Percentiles rank a stretch among this genome's conserved stretches.
These are phyloP conservation scores for Chloroceryle aenea DNA, from an alignment of 2,113 vertebrate genomes.

Conservation along the genomic window DNA sequence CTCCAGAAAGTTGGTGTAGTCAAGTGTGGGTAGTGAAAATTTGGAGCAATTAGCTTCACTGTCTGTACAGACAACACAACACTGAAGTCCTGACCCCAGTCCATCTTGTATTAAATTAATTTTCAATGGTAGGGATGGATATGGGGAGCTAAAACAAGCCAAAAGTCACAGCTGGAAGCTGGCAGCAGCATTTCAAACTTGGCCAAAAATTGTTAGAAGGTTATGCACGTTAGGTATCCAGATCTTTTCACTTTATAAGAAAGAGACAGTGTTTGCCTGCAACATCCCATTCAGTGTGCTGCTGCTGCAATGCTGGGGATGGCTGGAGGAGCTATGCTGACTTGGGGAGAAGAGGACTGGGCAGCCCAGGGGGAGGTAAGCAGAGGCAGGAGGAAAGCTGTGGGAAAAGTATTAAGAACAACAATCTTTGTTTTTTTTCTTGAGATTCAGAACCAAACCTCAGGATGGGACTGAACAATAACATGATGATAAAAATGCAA, in stretches of 20 bases:
- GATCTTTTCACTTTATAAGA: background rate
- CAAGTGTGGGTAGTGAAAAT: background rate
- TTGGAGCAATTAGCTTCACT: background rate
- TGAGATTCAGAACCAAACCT: background rate
- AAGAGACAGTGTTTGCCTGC: background rate
- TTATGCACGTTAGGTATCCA: background rate
- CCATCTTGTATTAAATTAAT: background rate
- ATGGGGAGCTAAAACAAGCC: background rate
- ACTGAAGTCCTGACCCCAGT: background rate
- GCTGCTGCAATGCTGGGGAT: background rate
- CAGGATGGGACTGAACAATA: background rate
- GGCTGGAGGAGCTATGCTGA: background rate
- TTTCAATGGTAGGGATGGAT: slow-evolving; percentile 3
- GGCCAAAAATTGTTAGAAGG: background rate
- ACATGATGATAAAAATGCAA: background rate
- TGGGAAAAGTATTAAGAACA: background rate
- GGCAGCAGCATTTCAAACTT: background rate
- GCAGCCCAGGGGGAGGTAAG: background rate
- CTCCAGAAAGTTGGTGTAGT: background rate
- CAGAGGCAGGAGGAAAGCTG: background rate
- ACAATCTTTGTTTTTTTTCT: background rate
- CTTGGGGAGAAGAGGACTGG: fast-evolving
- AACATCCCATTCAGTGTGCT: fast-evolving
- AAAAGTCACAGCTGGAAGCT: slow-evolving; percentile 43
- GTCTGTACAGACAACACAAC: background rate